phyloP scores from a whole-genome alignment of 37 sponge, comb jelly and placozoan species.

The Chondrosia reniformis region DNA sequence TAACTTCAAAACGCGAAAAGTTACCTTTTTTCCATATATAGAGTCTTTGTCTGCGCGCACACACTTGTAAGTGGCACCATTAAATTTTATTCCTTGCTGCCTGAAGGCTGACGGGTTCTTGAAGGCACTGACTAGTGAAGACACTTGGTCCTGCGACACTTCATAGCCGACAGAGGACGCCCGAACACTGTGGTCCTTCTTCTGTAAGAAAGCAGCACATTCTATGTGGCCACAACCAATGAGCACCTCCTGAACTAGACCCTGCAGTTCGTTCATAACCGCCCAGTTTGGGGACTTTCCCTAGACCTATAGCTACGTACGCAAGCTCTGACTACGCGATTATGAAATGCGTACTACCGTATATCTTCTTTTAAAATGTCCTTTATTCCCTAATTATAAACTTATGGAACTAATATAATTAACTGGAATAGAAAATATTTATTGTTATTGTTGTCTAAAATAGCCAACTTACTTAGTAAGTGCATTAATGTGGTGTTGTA shows the following conservation, averaged over 20 bases:
- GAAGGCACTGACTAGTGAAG: constrained; percentile 39
- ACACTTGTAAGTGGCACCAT: constrained; percentile 65
- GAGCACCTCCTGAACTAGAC: constrained; percentile 68
- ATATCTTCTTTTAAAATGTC: no score
- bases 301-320: not conserved
- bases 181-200: constrained; percentile 57
- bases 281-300: not conserved
- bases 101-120: constrained; percentile 38
- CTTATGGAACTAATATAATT: not conserved
- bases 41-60: constrained; percentile 75
- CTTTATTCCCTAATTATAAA: no score
- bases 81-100: constrained; percentile 68
- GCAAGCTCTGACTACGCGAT: no score
- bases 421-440: not conserved
- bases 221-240: constrained; percentile 83
- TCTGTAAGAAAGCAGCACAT: constrained; percentile 64
- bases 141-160: constrained; percentile 57
- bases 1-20: no score
- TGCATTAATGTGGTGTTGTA: no score
- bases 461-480: no score
- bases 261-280: constrained; percentile 56
- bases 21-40: constrained; percentile 79
- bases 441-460: no score
- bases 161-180: constrained; percentile 73
- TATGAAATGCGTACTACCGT: no score